These are phyloP conservation scores for Emys orbicularis DNA, from an alignment of 2,797 vertebrate species.

Conservation along the genomic window DNA sequence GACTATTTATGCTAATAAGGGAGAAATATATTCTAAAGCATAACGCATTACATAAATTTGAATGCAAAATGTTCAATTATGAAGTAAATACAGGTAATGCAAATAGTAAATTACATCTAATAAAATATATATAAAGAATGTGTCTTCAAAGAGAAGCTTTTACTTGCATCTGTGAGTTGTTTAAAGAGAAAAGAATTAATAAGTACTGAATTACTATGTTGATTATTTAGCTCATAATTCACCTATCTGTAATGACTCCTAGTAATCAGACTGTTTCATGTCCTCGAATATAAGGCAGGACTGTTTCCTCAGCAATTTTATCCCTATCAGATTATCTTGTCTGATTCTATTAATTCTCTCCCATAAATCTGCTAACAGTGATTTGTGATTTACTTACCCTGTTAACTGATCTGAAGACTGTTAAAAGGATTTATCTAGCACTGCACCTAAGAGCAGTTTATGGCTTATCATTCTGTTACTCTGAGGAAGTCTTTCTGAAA, in stretches of 20 bases:
- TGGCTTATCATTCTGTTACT: conserved; percentile 70
- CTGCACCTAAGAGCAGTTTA: conserved; percentile 72
- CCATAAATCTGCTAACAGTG: conserved; percentile 84
- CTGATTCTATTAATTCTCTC: conserved; percentile 88
- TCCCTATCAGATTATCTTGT: conserved; percentile 85
- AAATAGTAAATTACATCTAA: conserved; percentile 87
- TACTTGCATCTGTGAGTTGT: conserved; percentile 80
- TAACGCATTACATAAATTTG: conserved; percentile 88
- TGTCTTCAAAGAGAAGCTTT: conserved; percentile 84
- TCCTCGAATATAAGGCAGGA: conserved; percentile 75
- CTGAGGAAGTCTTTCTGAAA: conserved; percentile 73
- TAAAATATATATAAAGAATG: conserved; percentile 83
- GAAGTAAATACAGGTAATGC: conserved; percentile 87
- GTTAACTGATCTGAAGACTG: conserved; percentile 83
- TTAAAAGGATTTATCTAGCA: conserved; percentile 85
- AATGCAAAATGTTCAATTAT: conserved; percentile 88
- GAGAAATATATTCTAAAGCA: conserved; percentile 85
- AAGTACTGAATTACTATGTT: conserved; percentile 81
- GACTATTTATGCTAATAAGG: conserved; percentile 89
- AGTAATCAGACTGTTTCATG: conserved; percentile 79
- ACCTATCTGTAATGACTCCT: conserved; percentile 78
- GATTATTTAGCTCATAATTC: conserved; percentile 84
- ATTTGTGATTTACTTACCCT: conserved; percentile 85
- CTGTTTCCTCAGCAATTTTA: conserved; percentile 83
- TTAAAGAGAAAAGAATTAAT: conserved; percentile 87